These are phyloP conservation scores for Anguilla rostrata DNA, from an alignment of 2,113 vertebrate genomes.

Conservation along the genomic window DNA sequence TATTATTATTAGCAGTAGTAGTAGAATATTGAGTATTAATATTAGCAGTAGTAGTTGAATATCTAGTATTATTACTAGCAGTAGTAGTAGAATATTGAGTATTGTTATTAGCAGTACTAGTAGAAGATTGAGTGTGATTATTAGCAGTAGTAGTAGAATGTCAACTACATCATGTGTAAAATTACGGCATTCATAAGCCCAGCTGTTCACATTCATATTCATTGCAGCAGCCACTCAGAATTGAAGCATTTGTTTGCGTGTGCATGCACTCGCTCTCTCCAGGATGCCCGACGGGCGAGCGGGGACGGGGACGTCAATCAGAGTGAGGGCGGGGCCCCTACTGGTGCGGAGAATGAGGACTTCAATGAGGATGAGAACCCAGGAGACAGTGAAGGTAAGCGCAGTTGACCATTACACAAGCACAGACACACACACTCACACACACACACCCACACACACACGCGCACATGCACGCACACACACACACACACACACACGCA, in stretches of 20 bases:
- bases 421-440: neutral
- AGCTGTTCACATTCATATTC: too few species aligned
- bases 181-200: too few species aligned
- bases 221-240: too few species aligned
- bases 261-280: conserved; percentile 19
- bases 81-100: neutral
- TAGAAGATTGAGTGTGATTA: neutral
- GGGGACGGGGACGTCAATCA: conserved; percentile 88
- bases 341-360: conserved; percentile 80
- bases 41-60: too few species aligned
- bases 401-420: conserved; percentile 5
- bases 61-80: too few species aligned
- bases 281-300: conserved; percentile 80
- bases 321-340: conserved; percentile 86
- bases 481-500: too few species aligned
- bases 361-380: conserved; percentile 93
- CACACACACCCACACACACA: too few species aligned
- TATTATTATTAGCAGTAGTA: too few species aligned
- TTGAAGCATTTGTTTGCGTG: neutral
- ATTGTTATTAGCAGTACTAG: too few species aligned
- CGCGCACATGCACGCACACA: too few species aligned
- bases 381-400: conserved; percentile 94
- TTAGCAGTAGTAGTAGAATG: neutral
- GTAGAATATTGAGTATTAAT: neutral
- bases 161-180: too few species aligned